A percentile compares a stretch with the other conserved stretches of the same genome.
These are phyloP conservation scores for Dendrolimus kikuchii DNA, from an alignment of 1,140 invertebrate genomes.

Conservation along the genomic window DNA sequence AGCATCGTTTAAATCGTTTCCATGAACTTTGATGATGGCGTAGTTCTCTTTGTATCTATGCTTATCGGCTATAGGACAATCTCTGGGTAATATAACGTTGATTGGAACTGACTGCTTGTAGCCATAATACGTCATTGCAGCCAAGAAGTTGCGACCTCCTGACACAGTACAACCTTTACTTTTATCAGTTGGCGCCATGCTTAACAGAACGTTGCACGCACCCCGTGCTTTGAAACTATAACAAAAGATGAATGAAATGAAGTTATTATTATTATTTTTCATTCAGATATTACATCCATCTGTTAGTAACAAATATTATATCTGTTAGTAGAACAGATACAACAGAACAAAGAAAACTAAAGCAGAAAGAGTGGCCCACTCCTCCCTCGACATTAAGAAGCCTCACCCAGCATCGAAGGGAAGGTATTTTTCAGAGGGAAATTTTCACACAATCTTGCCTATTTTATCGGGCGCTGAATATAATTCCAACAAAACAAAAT, in stretches of 20 bases:
- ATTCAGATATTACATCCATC: too few species aligned
- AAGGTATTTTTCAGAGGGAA: too few species aligned
- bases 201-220: slow-evolving; percentile 19
- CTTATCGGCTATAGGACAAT: slow-evolving; percentile 18
- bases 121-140: slow-evolving; percentile 23
- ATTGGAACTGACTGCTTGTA: slow-evolving; percentile 21
- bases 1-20: slow-evolving; percentile 20
- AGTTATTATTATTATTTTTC: too few species aligned
- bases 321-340: too few species aligned
- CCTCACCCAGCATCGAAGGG: too few species aligned
- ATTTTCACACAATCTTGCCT: too few species aligned
- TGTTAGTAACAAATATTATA: too few species aligned
- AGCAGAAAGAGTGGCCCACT: too few species aligned
- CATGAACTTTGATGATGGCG: slow-evolving; percentile 19
- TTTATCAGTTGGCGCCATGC: slow-evolving; percentile 19
- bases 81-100: slow-evolving; percentile 20
- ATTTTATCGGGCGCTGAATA: too few species aligned
- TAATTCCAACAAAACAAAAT: too few species aligned
- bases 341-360: too few species aligned
- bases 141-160: slow-evolving; percentile 21
- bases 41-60: slow-evolving; percentile 19
- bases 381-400: too few species aligned
- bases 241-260: not conserved
- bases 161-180: slow-evolving; percentile 26
- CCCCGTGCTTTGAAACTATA: slow-evolving; percentile 28